These are phyloP conservation scores for Plutella xylostella DNA, from an alignment of 2,888 invertebrate species.

Conservation along the genomic window DNA sequence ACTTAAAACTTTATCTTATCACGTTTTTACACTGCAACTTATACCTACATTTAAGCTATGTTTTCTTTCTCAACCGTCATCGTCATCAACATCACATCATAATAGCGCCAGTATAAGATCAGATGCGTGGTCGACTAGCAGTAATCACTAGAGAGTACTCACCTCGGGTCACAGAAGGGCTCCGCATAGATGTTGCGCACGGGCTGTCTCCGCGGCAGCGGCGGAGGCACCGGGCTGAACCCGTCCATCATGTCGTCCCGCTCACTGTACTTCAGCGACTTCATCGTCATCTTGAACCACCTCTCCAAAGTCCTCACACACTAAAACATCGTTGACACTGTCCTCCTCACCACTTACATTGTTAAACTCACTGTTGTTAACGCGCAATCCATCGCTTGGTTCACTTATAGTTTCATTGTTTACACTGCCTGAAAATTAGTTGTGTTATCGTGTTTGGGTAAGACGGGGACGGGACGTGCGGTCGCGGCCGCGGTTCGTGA, in stretches of 20 bases:
- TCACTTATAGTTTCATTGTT: neutral
- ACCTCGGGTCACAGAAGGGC: conserved; percentile 73
- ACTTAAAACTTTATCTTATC: too few species aligned
- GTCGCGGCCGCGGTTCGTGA: conserved; percentile 41
- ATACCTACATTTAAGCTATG: too few species aligned
- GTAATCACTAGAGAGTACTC: too few species aligned
- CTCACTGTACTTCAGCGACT: conserved; percentile 69
- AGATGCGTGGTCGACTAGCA: too few species aligned
- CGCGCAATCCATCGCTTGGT: conserved; percentile 1
- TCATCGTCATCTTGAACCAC: conserved; percentile 69
- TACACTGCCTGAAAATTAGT: neutral
- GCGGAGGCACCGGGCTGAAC: conserved; percentile 71
- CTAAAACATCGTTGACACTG: conserved; percentile 31
- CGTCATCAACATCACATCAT: too few species aligned
- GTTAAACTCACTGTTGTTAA: conserved; percentile 11
- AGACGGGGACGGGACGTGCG: conserved; percentile 20
- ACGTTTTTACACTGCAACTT: too few species aligned
- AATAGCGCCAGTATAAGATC: too few species aligned
- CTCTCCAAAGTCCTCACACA: conserved; percentile 43
- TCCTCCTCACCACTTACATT: conserved; percentile 50
- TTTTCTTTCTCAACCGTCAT: too few species aligned
- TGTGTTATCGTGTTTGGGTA: neutral
- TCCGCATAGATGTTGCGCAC: conserved; percentile 76
- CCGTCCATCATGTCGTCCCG: conserved; percentile 68
- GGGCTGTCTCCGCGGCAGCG: conserved; percentile 71